These are phyloP conservation scores for Stichopus chloronotus DNA, from an alignment of 35 echinoderm and acorn worm genomes.

Conservation along the genomic window DNA sequence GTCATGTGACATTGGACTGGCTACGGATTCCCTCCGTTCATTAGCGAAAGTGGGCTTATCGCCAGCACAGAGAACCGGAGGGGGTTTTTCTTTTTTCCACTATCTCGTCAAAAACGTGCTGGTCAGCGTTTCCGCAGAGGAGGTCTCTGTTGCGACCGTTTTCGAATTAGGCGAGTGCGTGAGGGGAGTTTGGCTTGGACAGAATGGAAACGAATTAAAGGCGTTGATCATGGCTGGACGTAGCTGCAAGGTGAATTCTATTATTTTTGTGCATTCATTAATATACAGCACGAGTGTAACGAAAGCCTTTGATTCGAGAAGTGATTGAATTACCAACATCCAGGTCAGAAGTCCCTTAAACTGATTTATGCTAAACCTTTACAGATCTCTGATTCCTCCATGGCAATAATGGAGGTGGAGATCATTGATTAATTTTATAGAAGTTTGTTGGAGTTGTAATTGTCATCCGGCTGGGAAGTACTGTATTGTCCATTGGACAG, in stretches of 20 bases:
- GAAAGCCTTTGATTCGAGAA: background rate
- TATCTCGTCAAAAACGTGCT: constrained; percentile 1
- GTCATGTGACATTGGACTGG: constrained; percentile 29
- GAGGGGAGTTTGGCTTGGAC: background rate
- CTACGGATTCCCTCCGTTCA: constrained; percentile 34
- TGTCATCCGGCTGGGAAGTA: too few relatives aligned
- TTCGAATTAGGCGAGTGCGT: background rate
- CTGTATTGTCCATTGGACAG: too few relatives aligned
- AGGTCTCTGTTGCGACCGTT: background rate
- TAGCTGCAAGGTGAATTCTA: constrained; percentile 31
- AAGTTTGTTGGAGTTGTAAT: background rate
- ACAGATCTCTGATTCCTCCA: background rate
- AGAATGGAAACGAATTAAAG: constrained; percentile 8
- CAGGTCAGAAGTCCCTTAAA: constrained; percentile 10
- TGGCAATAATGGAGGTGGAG: background rate
- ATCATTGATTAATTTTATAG: background rate
- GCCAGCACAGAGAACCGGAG: constrained; percentile 20
- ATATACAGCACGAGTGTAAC: background rate
- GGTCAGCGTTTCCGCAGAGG: constrained; percentile 8
- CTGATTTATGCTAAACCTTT: background rate
- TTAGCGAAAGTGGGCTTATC: constrained; percentile 46
- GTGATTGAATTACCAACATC: background rate
- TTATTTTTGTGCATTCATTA: constrained; percentile 22
- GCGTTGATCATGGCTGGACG: constrained; percentile 17
- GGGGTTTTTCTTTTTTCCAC: background rate